Base-by-base conservation (phyloP, 92 coral and sea anemone genomes). In the Palythoa caribaeorum region DNA sequence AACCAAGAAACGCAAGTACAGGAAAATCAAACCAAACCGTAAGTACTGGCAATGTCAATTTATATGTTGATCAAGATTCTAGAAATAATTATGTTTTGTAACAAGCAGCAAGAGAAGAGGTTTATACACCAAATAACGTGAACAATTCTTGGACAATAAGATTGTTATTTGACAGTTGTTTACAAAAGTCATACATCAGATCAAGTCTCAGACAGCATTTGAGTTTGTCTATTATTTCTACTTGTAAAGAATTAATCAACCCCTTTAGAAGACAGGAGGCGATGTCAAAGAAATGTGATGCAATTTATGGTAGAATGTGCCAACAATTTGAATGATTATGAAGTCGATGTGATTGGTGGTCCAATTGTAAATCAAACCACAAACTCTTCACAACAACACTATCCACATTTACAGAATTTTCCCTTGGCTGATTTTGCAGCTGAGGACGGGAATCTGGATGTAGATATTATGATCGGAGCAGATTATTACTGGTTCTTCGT, bases 401-500 rank as follows among this genome's bases (percentile, higher is more conserved):
- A 75, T 71, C 84, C 84, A 35, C 84, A 86, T 74, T 11, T 87
- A 17, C 85, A 66, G 73, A 83, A 59, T 14, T 78, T 87, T 14
- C 71, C 73, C 13, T 35, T 87, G 66, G 90, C 86, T 78, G 90
- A 78, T 78, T 81, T 52, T 12, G 68, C 38, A 2, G 19, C 71
- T 16, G 79, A 9, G 57, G 71, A 73, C 17, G 65, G 69, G 83
- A 65, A 16, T 13, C 75, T 70, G n/a, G 86, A 78, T 12, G 78
- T 77, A 44, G 84, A 77, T 44, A 21, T 87, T 35, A 75, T 77
- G 84, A 87, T 77, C 17, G 89, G 89, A 14, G 89, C 89, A 54
- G 89, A 77, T 76, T 87, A 38, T 14, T 87, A 87, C 54, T 87
- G 89, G 89, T 75, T 60, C 44, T 77, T 87, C 51, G 57, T 87